Evolutionary conservation across 2,888 invertebrate species (phyloP), one percentile per base, ranked within the genome.

Genomic region (Dromius quadrimaculatus): DNA sequence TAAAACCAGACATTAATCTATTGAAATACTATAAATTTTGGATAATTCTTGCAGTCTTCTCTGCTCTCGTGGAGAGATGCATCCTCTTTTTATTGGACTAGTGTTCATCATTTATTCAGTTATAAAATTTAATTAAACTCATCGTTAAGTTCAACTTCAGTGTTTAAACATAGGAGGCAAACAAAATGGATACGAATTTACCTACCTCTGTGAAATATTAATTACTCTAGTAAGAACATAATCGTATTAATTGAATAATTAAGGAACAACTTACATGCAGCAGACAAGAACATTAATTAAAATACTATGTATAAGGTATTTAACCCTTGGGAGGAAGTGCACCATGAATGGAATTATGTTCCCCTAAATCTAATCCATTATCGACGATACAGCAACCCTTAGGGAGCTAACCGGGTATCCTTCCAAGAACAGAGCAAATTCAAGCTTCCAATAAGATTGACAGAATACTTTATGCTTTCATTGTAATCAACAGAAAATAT

Each of bases 341-440:
- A 54, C 47, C 23, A 23, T 11, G 45, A 54, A 54, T 54, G 17
- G 15, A 32, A 47, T 11, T 23, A n/a, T 23, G 23, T 15, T 54
- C 28, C 15, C 1, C 43, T 62, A 62, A 62, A 62, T 62, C 62
- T 62, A 62, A 62, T 62, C 43, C 62, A 62, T 62, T 62, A 62
- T 62, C 62, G 62, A 62, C 62, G 62, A 22, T 43, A 28, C 15
- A 23, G 41, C 62, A n/a, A n/a, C 62, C 62, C 62, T 62, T 62
- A 28, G 43, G 62, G 43, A 62, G 43, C 43, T 62, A 62, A 62
- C 62, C 23, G 43, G 22, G 43, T 62, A 43, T 43, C 62, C 43
- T 43, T 62, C 41, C 43, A 28, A 62, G 32, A 17, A 22, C 57
- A 57, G n/a, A 47, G 47, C 57, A 57, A 11, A 8, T 6, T 3